Evolutionary conservation across 2,113 vertebrate species (phyloP), one percentile per base, ranked within the genome.

Genomic region (Brevimyrus niger): DNA sequence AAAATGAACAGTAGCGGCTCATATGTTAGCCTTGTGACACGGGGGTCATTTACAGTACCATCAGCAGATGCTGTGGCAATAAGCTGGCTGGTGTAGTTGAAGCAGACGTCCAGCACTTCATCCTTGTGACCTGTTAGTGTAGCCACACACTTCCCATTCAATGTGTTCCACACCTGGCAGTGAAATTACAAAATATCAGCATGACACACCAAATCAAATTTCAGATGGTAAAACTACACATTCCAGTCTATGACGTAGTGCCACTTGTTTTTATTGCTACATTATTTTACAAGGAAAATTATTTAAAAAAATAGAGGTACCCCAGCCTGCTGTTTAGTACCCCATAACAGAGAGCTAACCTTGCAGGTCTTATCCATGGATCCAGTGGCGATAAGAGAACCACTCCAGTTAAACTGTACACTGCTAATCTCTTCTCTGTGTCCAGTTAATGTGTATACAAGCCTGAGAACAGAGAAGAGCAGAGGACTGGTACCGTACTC

Each of bases 351-450:
- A 88, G 23, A 35, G 87, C 94, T 95, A 91, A 99, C 98, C 97
- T 96, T 98, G 94, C 96, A 97, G 5, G 96, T 98, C 95, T 97
- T 98, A 92, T 99, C 98, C 97, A 98, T 96, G 23, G 98, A 99
- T 91, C 96, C 97, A 10, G 96, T 97, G 84, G 96, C 93, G 82
- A 99, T 96, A 5, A 99, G 95, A 27, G 98, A 97, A 91, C 96
- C 97, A 90, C 98, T 96, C 98, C 98, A 99, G 94, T 94, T 99
- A 92, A 99, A 98, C 89, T 97, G 94, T 42, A 96, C 96, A 35
- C 96, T 97, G 92, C 96, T 98, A 76, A 99, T 97, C 94, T 99
- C 98, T 35, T 95, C 98, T 13, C 92, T 91, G 91, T 99, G 98
- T 13, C 97, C 97, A 10, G 94, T 94, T 91, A 99, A 93, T 89